Percentiles rank a stretch among this genome's conserved stretches.
These are phyloP conservation scores for Autographa gamma DNA, from an alignment of 2,888 invertebrate species.

Conservation along the genomic window DNA sequence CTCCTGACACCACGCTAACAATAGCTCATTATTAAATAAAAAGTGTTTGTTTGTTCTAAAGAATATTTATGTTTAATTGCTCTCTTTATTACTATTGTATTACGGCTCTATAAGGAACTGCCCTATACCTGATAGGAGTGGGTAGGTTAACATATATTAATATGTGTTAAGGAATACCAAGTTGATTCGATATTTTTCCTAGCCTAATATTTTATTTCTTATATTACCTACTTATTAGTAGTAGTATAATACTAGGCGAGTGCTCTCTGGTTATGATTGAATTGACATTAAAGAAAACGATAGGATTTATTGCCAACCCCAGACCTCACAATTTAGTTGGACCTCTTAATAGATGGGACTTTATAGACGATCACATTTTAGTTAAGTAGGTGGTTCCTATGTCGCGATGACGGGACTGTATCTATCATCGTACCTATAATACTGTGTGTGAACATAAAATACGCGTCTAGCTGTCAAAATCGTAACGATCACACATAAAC, in stretches of 20 bases:
- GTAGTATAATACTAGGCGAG: too few species aligned
- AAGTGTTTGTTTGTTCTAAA: slow-evolving; percentile 8
- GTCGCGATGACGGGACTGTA: too few species aligned
- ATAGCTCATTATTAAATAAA: slow-evolving; percentile 7
- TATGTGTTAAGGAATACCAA: not conserved
- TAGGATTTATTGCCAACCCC: too few species aligned
- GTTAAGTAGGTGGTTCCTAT: too few species aligned
- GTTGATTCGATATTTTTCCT: not conserved
- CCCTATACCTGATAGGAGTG: not conserved
- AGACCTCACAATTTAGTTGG: too few species aligned
- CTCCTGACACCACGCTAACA: slow-evolving; percentile 4
- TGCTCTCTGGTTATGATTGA: too few species aligned
- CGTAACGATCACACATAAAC: slow-evolving; percentile 52
- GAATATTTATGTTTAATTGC: slow-evolving; percentile 2
- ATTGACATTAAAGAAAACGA: too few species aligned
- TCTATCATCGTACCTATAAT: not conserved
- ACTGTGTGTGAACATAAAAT: slow-evolving; percentile 22
- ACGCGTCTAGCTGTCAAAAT: slow-evolving; percentile 46
- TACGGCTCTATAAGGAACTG: not conserved
- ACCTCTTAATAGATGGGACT: too few species aligned
- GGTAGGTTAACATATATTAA: too few species aligned
- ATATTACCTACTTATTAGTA: too few species aligned
- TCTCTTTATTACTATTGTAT: slow-evolving; percentile 1
- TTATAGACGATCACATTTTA: too few species aligned
- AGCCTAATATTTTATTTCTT: not conserved